Percentiles rank a stretch among this genome's conserved stretches.
Evolutionary conservation across 2,888 invertebrate species (phyloP).

Genomic region (Esperia sulphurella): DNA sequence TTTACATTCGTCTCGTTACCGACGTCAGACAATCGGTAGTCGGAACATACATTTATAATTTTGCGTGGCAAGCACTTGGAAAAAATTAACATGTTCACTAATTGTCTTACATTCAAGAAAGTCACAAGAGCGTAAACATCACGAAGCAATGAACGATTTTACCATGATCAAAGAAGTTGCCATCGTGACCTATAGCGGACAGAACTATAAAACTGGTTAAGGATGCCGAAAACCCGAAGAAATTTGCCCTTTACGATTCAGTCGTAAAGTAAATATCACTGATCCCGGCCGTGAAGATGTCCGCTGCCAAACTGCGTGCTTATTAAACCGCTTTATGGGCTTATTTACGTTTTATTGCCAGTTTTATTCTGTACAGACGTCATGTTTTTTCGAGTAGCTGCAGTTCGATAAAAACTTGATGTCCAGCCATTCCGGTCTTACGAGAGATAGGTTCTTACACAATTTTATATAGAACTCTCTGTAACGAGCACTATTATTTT

Average conservation of each 20-base stretch:
- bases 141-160: neutral
- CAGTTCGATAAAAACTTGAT: neutral
- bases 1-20: too few relatives aligned
- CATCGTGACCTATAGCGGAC: conserved; percentile 11
- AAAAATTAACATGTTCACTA: too few relatives aligned
- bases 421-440: neutral
- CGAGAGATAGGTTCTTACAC: too few relatives aligned
- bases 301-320: conserved; percentile 42
- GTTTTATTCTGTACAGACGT: conserved; percentile 31
- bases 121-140: neutral
- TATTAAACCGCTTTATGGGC: conserved; percentile 54
- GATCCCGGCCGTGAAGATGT: conserved; percentile 45
- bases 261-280: conserved; percentile 59
- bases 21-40: too few relatives aligned
- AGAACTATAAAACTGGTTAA: conserved; percentile 26
- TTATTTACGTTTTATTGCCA: conserved; percentile 44
- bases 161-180: conserved; percentile 5
- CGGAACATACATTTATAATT: too few relatives aligned
- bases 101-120: neutral
- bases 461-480: too few relatives aligned
- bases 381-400: conserved; percentile 11
- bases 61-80: too few relatives aligned
- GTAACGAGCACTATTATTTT: too few relatives aligned
- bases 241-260: conserved; percentile 45
- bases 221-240: conserved; percentile 33